Evolutionary conservation across 2,113 vertebrate genomes (phyloP).

Genomic region (Sapayoa aenigma): DNA sequence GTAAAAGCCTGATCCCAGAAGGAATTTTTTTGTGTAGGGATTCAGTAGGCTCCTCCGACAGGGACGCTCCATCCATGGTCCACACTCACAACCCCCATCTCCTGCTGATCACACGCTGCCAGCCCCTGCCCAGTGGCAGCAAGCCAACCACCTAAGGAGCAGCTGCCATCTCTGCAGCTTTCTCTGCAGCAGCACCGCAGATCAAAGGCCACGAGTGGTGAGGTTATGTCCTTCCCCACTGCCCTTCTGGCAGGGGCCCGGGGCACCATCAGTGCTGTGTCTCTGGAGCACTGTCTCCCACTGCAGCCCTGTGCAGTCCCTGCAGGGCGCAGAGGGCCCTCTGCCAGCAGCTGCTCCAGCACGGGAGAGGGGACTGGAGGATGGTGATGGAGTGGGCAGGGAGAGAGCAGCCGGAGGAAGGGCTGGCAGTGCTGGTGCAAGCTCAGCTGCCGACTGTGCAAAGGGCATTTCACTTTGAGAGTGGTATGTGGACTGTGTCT

Average conservation of each 20-base stretch:
- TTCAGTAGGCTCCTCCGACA: neutral
- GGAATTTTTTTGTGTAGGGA: neutral
- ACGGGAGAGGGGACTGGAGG: neutral
- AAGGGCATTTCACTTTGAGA: neutral
- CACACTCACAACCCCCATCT: neutral
- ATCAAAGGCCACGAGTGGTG: neutral
- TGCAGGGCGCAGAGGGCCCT: neutral
- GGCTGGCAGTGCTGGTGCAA: neutral
- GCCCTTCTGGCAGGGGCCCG: neutral
- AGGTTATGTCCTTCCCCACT: neutral
- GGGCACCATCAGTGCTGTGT: fast-evolving
- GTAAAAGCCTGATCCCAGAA: neutral
- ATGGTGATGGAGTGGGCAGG: neutral
- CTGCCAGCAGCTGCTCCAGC: neutral
- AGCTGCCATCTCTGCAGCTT: neutral
- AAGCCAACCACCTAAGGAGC: neutral
- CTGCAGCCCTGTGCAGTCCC: neutral
- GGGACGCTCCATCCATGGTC: neutral
- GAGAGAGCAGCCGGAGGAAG: neutral
- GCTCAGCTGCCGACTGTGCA: neutral
- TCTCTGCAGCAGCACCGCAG: neutral
- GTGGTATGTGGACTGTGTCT: neutral
- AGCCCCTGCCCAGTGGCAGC: neutral
- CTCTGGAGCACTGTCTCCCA: neutral
- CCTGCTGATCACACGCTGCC: neutral